These are phyloP conservation scores for Tribolium madens DNA, from an alignment of 1,140 invertebrate genomes.

Conservation along the genomic window DNA sequence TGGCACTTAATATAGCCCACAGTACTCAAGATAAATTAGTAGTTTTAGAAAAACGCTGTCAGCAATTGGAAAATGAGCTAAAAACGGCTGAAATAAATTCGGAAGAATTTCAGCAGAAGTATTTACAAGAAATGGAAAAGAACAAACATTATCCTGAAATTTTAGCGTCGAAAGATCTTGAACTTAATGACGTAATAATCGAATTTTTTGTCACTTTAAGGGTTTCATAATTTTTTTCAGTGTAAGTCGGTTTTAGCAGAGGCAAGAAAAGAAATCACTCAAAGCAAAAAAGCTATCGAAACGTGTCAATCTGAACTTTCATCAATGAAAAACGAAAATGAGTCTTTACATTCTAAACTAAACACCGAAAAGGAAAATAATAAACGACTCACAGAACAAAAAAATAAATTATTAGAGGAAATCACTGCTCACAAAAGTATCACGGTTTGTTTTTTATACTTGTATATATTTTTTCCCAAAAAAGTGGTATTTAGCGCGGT, in stretches of 20 bases:
- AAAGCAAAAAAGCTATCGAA: constrained; percentile 69
- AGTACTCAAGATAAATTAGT: constrained; percentile 75
- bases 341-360: constrained; percentile 67
- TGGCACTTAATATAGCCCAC: constrained; percentile 74
- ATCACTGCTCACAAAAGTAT: constrained; percentile 67
- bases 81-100: constrained; percentile 67
- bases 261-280: constrained; percentile 66
- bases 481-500: constrained; percentile 53
- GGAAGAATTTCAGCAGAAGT: constrained; percentile 66
- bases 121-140: constrained; percentile 67
- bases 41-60: constrained; percentile 60
- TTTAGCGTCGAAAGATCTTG: constrained; percentile 68
- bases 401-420: constrained; percentile 65
- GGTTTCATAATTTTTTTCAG: constrained; percentile 54
- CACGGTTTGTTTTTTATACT: constrained; percentile 67
- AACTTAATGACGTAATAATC: constrained; percentile 68
- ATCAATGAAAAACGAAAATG: constrained; percentile 69
- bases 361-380: constrained; percentile 69
- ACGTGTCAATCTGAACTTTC: constrained; percentile 70
- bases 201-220: constrained; percentile 3
- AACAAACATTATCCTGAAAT: constrained; percentile 69
- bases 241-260: constrained; percentile 59
- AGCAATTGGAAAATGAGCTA: constrained; percentile 59
- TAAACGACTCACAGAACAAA: constrained; percentile 68
- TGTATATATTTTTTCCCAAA: not conserved